Evolutionary conservation across 2,888 invertebrate genomes (phyloP), one percentile per base, ranked within the genome.

Genomic region (Drosophila cognata): DNA sequence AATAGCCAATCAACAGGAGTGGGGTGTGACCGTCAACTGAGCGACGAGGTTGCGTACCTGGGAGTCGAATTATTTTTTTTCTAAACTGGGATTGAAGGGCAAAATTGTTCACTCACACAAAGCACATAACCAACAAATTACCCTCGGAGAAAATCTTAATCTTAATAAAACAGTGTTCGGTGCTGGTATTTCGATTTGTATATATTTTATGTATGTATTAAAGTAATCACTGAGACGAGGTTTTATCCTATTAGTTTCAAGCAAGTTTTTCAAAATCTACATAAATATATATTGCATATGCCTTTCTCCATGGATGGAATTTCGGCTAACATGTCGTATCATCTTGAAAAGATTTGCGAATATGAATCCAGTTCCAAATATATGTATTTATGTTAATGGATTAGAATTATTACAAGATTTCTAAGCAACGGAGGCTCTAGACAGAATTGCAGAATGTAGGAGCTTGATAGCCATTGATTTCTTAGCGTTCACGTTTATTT

Each of bases 401-500:
- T 38, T 38, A 8, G 0, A 38, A n/a, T 38, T 38, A 38, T 38
- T 38, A n/a, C 1, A n/a, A 38, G 38, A 38, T 38, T 38, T 38
- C 4, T 8, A n/a, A 18, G 8, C 38, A 38, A 18, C 7, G 36
- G 6, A 18, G 38, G 38, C 38, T 38, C 18, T 18, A 18, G 36
- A 36, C 36, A 16, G 36, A 16, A 36, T 36, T 6, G 36, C 36
- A 36, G 6, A 36, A 6, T 16, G 38, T n/a, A n/a, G 38, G 18
- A 38, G n/a, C 8, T n/a, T 38, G 18, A 38, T 38, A 38, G 29
- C 29, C 29, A 29, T 29, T 29, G 6, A 29, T 29, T 29, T 29
- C 5, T 29, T 29, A 29, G 28, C 28, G 53, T 70, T 84, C 85
- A 84, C 82, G 81, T 85, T 84, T 84, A 84, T 84, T 84, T 82